Evolutionary conservation across 1,140 invertebrate species (phyloP), one percentile per base, ranked within the genome.

Genomic region (Formica exsecta): DNA sequence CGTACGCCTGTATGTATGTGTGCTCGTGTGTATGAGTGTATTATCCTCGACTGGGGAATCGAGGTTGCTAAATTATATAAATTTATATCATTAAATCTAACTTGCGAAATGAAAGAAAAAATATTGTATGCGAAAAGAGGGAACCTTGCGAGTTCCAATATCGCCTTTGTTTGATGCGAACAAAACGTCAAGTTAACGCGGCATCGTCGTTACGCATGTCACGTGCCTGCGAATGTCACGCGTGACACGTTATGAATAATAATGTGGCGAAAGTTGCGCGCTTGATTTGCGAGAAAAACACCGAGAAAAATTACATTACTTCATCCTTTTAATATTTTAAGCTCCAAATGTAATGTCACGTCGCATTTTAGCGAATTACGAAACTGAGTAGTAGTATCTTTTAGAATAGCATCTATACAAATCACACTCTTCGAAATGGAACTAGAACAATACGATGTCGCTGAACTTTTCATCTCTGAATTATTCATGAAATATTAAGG

Each of bases 1-100:
- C 79, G 79, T 83, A 83, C 79, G 79, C 54, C 38, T 83, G 79
- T 74, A 48, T 36, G 54, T 6, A 36, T 41, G 48, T 44, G 51
- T 5, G 59, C 25, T 38, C 19, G 61, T 48, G 6, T 25, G 65
- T 57, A 3, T 57, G 48, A 22, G 32, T 54, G 57, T 9, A 8
- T 76, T 32, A 13, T 19, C 22, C 19, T 36, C 25, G 79, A 48
- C 25, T 7, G 32, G 11, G 22, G 36, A 54, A 59, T 48, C 16
- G 19, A 32, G 25, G 22, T 36, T 19, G 22, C 13, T 19, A 68
- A 25, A 44, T 79, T n/a, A 44, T 44, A 6, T 44, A 16, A n/a
- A 68, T 68, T 36, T 19, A n/a, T 29, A 44, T 32, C 7, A 38
- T 22, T 25, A n/a, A 16, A 70, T 68, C 36, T 16, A 22, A 57